Percentiles rank a stretch among this genome's conserved stretches.
phyloP scores from a whole-genome alignment of 2,113 vertebrate species.

The Lepus timidus region DNA sequence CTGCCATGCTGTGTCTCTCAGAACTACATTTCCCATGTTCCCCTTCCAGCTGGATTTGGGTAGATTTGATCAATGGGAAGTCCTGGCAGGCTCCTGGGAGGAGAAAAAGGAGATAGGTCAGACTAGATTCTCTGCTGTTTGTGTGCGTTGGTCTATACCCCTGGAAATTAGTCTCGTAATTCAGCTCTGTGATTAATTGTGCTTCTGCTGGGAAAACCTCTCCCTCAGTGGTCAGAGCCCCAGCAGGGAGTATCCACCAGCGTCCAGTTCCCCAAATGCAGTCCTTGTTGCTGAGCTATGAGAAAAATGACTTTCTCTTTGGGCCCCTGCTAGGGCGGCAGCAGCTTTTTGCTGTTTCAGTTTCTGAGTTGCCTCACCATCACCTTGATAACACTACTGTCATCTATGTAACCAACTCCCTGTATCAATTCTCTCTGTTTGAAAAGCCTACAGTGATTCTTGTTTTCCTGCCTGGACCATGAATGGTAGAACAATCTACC shows the following conservation, averaged over 20 bases:
- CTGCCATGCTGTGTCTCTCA: not conserved
- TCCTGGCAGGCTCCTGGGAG: too few species aligned
- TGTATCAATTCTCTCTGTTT: constrained; percentile 41
- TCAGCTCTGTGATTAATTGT: not conserved
- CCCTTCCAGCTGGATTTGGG: not conserved
- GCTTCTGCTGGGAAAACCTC: not conserved
- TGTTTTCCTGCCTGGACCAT: constrained; percentile 27
- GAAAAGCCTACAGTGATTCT: constrained; percentile 45
- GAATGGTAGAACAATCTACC: not conserved
- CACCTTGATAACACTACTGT: not conserved
- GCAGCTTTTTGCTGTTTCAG: not conserved
- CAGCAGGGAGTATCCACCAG: not conserved
- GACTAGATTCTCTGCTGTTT: not conserved
- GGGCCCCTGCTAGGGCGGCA: not conserved
- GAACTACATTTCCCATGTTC: not conserved
- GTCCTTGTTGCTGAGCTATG: not conserved
- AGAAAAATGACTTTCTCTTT: not conserved
- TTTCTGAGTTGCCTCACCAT: not conserved
- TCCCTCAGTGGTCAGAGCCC: not conserved
- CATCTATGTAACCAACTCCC: not conserved
- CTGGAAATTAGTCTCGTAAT: not conserved
- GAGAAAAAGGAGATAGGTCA: too few species aligned
- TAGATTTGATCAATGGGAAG: not conserved
- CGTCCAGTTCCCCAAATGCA: not conserved
- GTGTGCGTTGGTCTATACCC: not conserved